Evolutionary conservation across 2,888 invertebrate species (phyloP), one percentile per base, ranked within the genome.

Genomic region (Nematopogon swammerdamellus): DNA sequence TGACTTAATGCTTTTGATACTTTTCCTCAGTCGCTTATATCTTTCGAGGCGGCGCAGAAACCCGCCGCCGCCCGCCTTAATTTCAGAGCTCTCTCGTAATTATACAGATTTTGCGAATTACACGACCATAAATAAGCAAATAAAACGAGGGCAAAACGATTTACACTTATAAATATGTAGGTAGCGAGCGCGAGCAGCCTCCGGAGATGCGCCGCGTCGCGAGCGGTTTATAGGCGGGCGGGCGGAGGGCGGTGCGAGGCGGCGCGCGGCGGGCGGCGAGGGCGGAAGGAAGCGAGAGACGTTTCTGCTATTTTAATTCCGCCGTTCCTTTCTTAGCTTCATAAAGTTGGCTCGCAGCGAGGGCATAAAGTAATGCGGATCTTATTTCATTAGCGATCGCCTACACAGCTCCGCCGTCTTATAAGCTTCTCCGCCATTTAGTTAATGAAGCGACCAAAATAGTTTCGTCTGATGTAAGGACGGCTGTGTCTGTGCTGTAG

Each of bases 301-400:
- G 72, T 77, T 77, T 75, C 75, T 75, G 73, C 76, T 73, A 70
- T 76, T 77, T 77, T 79, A 77, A 77, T 79, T 75, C 76, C 72
- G 60, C 76, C 73, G 76, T 77, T 77, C 71, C 74, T 77, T 44
- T 44, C 44, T 44, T 44, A 44, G 44, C 44, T 44, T 44, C 44
- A 44, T 44, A 44, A 44, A 44, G 44, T 44, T 77, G 75, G 76
- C 71, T 70, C 53, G 62, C 65, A 65, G 68, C 63, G 53, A 36
- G 20, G 45, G 47, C 18, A 47, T 44, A 44, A 44, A 44, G 44
- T 44, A 44, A 44, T 44, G 44, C 63, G 69, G 71, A 75, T 77
- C 75, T 76, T 76, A 73, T 74, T 76, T 74, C 77, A 75, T 77
- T 76, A 76, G 75, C 71, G 65, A 67, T 65, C 68, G 71, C 72